These are phyloP conservation scores for Thamnophis elegans DNA, from an alignment of 2,797 vertebrate species.

Conservation along the genomic window DNA sequence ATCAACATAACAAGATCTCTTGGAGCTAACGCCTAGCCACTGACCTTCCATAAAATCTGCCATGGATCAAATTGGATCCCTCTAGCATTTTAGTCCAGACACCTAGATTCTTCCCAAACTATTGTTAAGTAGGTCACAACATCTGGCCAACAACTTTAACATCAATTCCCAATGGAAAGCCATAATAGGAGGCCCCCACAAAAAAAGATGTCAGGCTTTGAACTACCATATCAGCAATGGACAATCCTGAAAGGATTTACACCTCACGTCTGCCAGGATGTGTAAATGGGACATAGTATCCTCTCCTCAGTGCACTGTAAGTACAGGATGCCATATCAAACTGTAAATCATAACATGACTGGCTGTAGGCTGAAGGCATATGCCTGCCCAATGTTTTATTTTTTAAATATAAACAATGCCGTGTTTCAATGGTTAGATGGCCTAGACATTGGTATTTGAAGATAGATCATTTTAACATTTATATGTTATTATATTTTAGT, in stretches of 20 bases:
- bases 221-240: neutral
- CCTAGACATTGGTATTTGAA: neutral
- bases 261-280: neutral
- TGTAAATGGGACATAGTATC: neutral
- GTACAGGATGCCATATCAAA: neutral
- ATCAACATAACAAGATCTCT: neutral
- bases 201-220: neutral
- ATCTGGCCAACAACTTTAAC: neutral
- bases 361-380: neutral
- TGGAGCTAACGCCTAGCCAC: neutral
- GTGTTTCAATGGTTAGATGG: neutral
- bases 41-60: neutral
- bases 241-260: neutral
- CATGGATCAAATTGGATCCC: neutral
- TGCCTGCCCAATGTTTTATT: neutral
- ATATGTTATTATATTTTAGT: neutral
- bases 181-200: neutral
- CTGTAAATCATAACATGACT: neutral
- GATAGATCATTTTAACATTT: neutral
- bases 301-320: neutral
- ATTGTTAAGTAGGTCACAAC: neutral
- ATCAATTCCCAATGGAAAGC: neutral
- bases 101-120: neutral
- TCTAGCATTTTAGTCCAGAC: neutral
- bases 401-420: neutral